Evolutionary conservation across 2,797 vertebrate genomes (phyloP).

Genomic region (Nyctibius grandis): DNA sequence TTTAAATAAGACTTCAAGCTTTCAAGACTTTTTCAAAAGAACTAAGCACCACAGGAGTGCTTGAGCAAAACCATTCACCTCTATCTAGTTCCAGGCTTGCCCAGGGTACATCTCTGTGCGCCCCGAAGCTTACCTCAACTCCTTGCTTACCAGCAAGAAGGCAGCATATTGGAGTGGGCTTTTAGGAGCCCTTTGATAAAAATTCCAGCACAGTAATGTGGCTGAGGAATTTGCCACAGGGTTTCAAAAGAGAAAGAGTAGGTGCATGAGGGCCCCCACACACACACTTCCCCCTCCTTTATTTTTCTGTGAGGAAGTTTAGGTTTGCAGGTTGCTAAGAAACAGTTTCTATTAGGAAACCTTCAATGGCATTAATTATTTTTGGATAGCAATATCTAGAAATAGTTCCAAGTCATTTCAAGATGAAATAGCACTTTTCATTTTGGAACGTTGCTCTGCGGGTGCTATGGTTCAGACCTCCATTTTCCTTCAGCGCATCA

Average conservation of each 20-base stretch:
- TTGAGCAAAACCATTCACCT: not conserved
- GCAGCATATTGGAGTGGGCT: too few species aligned
- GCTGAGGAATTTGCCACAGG: not conserved
- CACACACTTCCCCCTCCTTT: too few species aligned
- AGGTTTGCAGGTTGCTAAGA: not conserved
- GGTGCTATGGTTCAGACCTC: not conserved
- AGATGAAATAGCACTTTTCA: not conserved
- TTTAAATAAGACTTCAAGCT: too few species aligned
- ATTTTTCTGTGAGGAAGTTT: not conserved
- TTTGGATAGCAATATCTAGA: not conserved
- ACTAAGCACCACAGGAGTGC: too few species aligned
- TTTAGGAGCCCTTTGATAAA: too few species aligned
- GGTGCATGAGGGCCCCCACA: not conserved
- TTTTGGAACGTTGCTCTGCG: not conserved
- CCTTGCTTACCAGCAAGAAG: not conserved
- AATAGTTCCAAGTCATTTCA: not conserved
- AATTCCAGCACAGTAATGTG: not conserved
- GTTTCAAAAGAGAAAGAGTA: not conserved
- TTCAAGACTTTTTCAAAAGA: too few species aligned
- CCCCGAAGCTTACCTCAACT: not conserved
- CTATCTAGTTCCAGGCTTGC: not conserved
- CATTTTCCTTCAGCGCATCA: not conserved
- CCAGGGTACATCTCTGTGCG: not conserved
- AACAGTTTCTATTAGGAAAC: not conserved
- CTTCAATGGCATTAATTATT: not conserved